Conservation (phyloP, 2,113 vertebrate species). For the Cheilinus undulatus region DNA sequence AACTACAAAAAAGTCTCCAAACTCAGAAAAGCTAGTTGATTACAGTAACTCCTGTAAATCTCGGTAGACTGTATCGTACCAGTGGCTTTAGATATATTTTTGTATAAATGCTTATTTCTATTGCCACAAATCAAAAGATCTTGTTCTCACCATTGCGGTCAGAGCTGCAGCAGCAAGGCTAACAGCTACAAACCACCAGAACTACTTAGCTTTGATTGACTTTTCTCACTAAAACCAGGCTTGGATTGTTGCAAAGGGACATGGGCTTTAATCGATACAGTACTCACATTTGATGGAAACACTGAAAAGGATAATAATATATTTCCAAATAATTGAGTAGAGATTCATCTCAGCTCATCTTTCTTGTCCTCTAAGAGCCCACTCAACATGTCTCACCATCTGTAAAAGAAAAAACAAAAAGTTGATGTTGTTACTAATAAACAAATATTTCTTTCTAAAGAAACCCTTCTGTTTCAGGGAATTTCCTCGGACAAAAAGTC, state of each 20-base stretch:
- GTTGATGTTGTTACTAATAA: neutral
- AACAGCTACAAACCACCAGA: neutral
- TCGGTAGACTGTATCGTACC: no score
- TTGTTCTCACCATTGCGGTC: neutral
- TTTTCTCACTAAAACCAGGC: no score
- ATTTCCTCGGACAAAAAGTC: neutral
- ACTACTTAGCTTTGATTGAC: neutral
- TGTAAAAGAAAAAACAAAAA: conserved; percentile 5
- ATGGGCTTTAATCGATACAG: no score
- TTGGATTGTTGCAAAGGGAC: no score
- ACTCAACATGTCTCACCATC: neutral
- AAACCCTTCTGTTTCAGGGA: neutral
- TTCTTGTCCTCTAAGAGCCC: conserved; percentile 5
- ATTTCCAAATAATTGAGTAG: conserved; percentile 24
- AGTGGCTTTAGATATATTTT: no score
- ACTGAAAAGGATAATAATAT: conserved; percentile 49
- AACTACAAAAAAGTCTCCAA: no score
- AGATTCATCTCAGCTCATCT: conserved; percentile 69
- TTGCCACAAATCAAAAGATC: neutral
- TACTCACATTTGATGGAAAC: conserved; percentile 66
- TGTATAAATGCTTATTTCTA: neutral
- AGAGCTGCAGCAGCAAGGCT: neutral
- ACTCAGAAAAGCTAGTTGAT: no score
- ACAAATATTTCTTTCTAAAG: neutral
- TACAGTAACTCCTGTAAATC: no score